Evolutionary conservation across 2,888 invertebrate genomes (phyloP).

Genomic region (Dasypolia templi): DNA sequence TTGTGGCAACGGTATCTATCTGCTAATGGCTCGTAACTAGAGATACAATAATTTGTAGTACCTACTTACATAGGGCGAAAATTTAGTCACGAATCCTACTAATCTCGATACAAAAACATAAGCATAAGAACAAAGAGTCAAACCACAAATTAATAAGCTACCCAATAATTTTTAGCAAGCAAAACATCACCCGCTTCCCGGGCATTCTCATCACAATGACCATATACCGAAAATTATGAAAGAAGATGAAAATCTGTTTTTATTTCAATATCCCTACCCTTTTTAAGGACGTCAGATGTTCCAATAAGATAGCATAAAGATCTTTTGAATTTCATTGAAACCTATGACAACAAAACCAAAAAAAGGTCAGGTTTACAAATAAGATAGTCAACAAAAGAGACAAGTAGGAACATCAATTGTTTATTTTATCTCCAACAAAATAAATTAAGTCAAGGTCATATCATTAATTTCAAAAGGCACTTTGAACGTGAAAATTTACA

Average conservation of each 20-base stretch:
- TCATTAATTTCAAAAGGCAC: too few relatives aligned
- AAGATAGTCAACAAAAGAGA: conserved; percentile 8
- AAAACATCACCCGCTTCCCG: conserved; percentile 3
- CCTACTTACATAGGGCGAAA: too few relatives aligned
- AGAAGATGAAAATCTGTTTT: conserved; percentile 67
- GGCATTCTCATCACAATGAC: conserved; percentile 66
- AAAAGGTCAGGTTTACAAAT: conserved; percentile 13
- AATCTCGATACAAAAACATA: too few relatives aligned
- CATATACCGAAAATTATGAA: conserved; percentile 74
- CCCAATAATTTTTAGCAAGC: conserved; percentile 2
- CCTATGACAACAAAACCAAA: conserved; percentile 39
- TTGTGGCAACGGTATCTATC: background rate
- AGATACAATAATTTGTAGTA: too few relatives aligned
- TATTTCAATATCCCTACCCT: conserved; percentile 68
- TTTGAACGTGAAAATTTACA: too few relatives aligned
- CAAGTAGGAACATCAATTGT: background rate
- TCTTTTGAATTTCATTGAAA: conserved; percentile 43
- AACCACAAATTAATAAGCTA: too few relatives aligned
- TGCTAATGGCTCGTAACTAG: too few relatives aligned
- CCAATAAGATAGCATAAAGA: conserved; percentile 44
- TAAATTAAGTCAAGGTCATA: too few relatives aligned
- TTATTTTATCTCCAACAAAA: background rate
- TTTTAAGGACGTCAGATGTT: conserved; percentile 46
- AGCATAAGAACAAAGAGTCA: too few relatives aligned
- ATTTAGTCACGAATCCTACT: too few relatives aligned